phyloP scores from a whole-genome alignment of 2,797 vertebrate species.

The Fratercula arctica region DNA sequence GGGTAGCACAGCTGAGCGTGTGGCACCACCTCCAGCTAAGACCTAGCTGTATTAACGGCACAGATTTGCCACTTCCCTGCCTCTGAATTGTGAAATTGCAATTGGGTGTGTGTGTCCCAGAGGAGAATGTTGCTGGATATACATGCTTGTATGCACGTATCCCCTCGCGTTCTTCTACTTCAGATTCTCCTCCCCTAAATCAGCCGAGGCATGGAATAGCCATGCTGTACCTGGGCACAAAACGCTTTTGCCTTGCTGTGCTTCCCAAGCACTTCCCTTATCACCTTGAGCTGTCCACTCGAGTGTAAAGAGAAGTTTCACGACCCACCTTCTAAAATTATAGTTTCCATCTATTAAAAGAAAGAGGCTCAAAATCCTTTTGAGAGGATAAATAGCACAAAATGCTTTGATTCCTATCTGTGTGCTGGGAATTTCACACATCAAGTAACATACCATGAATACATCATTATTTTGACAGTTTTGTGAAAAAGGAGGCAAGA shows the following conservation, averaged over 20 bases:
- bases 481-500: conserved; percentile 39
- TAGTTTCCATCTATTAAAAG: conserved; percentile 47
- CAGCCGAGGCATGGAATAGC: background rate
- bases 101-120: background rate
- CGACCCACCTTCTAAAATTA: conserved; percentile 42
- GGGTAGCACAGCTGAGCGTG: background rate
- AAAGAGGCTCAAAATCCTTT: conserved; percentile 14
- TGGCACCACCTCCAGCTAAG: background rate
- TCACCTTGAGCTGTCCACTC: conserved; percentile 43
- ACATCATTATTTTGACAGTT: conserved; percentile 62
- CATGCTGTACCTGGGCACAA: background rate
- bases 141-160: background rate
- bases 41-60: background rate
- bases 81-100: background rate
- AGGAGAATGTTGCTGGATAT: background rate
- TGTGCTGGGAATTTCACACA: conserved; percentile 54
- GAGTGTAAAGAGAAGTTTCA: conserved; percentile 33
- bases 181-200: background rate
- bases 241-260: background rate
- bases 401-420: conserved; percentile 58
- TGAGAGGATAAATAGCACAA: conserved; percentile 54
- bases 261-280: background rate
- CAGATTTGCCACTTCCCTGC: background rate
- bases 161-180: background rate
- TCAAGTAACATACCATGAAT: conserved; percentile 47